Conservation (phyloP, 1,140 invertebrate genomes). For the Drosophila azteca region DNA sequence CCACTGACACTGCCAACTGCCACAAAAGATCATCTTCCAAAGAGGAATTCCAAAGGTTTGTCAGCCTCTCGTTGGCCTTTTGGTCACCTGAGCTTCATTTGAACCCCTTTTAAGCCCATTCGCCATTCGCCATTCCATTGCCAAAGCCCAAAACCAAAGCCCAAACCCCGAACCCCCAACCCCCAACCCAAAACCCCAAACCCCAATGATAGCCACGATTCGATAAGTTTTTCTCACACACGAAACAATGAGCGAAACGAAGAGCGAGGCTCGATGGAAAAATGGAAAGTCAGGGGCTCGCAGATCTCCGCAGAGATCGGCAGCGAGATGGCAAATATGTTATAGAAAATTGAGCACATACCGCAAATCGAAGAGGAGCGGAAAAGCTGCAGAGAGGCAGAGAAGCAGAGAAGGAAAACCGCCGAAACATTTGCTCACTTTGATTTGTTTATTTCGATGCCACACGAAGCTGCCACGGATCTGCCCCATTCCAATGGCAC, state of each 20-base stretch:
- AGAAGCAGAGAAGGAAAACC: constrained; percentile 7
- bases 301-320: constrained; percentile 67
- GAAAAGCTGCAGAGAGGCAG: background rate
- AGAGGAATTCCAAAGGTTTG: constrained; percentile 72
- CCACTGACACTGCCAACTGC: constrained; percentile 7
- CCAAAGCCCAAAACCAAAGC: too few relatives aligned
- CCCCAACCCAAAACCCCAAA: constrained; percentile 31
- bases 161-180: background rate
- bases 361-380: constrained; percentile 55
- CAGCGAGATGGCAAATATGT: constrained; percentile 71
- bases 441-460: constrained; percentile 79
- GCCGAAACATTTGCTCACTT: constrained; percentile 70
- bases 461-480: constrained; percentile 52
- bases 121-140: background rate
- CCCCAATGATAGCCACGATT: constrained; percentile 60
- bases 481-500: constrained; percentile 36
- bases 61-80: constrained; percentile 75
- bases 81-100: constrained; percentile 79
- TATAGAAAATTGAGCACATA: constrained; percentile 81
- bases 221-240: constrained; percentile 79
- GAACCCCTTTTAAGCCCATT: constrained; percentile 14
- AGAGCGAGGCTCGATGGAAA: constrained; percentile 47
- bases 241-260: constrained; percentile 51
- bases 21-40: constrained; percentile 43
- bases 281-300: constrained; percentile 73